A percentile compares a stretch with the other conserved stretches of the same genome.
Conservation (phyloP, 2,888 invertebrate genomes). For the Polymixis flavicincta region DNA sequence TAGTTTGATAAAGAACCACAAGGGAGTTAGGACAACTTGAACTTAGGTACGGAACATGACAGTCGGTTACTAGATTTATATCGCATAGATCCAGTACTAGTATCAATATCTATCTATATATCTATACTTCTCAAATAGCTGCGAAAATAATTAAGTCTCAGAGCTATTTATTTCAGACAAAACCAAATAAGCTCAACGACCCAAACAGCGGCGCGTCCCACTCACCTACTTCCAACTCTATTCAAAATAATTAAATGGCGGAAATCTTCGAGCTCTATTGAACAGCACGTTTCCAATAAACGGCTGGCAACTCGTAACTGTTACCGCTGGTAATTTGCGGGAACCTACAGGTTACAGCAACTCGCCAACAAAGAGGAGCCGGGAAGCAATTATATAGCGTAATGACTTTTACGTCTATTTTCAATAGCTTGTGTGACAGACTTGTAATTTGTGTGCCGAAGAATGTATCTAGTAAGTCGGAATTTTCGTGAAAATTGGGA, state of each 20-base stretch:
- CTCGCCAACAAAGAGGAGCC: conserved; percentile 39
- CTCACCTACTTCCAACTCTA: conserved; percentile 24
- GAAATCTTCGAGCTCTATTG: conserved; percentile 54
- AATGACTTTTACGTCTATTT: conserved; percentile 46
- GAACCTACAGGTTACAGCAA: conserved; percentile 40
- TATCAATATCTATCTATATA: background rate
- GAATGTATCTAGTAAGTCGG: background rate
- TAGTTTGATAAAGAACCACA: background rate
- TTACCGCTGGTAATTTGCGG: conserved; percentile 32
- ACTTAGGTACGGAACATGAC: background rate
- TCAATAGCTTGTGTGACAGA: conserved; percentile 20
- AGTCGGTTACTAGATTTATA: background rate
- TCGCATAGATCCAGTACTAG: too few species aligned
- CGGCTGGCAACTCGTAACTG: conserved; percentile 23
- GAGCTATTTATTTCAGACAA: conserved; percentile 7
- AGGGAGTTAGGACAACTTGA: too few species aligned
- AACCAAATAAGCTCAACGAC: conserved; percentile 29
- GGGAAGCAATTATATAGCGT: conserved; percentile 53
- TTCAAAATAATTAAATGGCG: conserved; percentile 57
- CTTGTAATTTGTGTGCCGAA: conserved; percentile 26
- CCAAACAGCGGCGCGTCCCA: conserved; percentile 2
- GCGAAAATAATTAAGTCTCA: background rate
- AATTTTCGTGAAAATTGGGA: conserved; percentile 20
- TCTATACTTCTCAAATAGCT: background rate
- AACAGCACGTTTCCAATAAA: conserved; percentile 61